These are phyloP conservation scores for Gastrophryne carolinensis DNA, from an alignment of 2,797 vertebrate species.

Conservation along the genomic window DNA sequence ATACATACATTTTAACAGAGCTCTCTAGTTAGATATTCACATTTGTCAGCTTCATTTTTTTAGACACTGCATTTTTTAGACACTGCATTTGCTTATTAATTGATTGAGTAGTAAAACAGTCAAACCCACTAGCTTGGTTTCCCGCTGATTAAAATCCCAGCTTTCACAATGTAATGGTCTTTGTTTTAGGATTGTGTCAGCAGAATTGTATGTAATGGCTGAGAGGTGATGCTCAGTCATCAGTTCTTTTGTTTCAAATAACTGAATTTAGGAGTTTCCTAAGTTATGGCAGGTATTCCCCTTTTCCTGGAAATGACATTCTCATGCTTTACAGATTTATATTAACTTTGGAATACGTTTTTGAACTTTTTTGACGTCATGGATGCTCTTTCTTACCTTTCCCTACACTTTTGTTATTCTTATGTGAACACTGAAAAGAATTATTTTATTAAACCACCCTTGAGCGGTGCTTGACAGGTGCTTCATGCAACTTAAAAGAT, in stretches of 20 bases:
- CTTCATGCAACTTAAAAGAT: too few species aligned
- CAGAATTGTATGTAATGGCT: slow-evolving; percentile 32
- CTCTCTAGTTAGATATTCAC: neutral
- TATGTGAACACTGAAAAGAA: neutral
- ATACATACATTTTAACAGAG: slow-evolving; percentile 2
- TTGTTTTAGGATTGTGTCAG: slow-evolving; percentile 51
- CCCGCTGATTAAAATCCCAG: slow-evolving; percentile 48
- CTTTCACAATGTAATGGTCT: slow-evolving; percentile 43
- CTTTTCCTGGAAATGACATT: slow-evolving; percentile 43
- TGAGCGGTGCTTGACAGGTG: neutral
- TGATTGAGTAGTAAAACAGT: neutral
- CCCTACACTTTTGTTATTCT: slow-evolving; percentile 4
- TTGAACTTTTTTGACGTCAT: slow-evolving; percentile 12
- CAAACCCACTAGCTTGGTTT: slow-evolving; percentile 35
- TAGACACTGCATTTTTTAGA: neutral
- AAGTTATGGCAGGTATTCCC: slow-evolving; percentile 41
- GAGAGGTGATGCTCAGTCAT: slow-evolving; percentile 45
- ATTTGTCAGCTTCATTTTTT: neutral
- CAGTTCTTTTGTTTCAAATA: slow-evolving; percentile 52
- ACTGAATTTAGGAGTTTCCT: slow-evolving; percentile 50
- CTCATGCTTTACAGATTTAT: slow-evolving; percentile 42
- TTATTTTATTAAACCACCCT: neutral
- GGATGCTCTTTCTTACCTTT: neutral
- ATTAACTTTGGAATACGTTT: slow-evolving; percentile 15
- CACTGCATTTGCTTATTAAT: neutral